Base-by-base conservation (phyloP, 2,113 vertebrate genomes). In the Numida meleagris region DNA sequence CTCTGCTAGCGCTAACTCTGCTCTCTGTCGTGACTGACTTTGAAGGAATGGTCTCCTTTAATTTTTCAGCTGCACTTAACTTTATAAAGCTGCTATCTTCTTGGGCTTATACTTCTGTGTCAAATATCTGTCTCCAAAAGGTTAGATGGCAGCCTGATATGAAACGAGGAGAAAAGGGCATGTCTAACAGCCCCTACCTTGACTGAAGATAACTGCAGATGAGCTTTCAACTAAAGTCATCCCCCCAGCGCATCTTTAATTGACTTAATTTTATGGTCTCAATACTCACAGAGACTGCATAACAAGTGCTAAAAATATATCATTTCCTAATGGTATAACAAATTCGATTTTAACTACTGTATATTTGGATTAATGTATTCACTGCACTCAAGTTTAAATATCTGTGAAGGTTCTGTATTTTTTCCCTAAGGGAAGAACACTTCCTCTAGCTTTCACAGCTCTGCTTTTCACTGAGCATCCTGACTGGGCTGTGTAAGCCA, bases 371-470 rank as follows among this genome's bases (percentile, higher is more conserved):
- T 82, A 75, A 76, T 36, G 10, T 34, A 62, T 82, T 85, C 48
- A 53, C 45, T 34, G 40, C 40, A 4, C 36, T 93, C 45, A 45
- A 62, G 25, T 92, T 93, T 68, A 89, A 95, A 59, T 77, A 84
- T 76, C 53, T 76, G 7, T 48, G 81, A 82, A 84, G 38, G 40
- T 42, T 78, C 58, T 24, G 45, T 36, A 7, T 46, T 8, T 81
- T 70, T 58, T 2, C 48, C 94, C 73, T 42, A 12, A 31, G 59
- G 93, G 58, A 66, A 86, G 80, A 83, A 27, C 12, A 33, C 58
- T 94, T 93, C 80, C 67, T 92, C 25, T 48, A 42, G 62, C 91
- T 92, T 92, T 83, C 67, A 88, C 85, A 88, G 23, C 72, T 78
- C 38, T 51, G 34, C 53, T 68, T 79, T 76, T 88, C 70, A 10